A percentile compares a stretch with the other conserved stretches of the same genome.
Evolutionary conservation across 1,140 invertebrate genomes (phyloP).

Genomic region (Anadara kagoshimensis): DNA sequence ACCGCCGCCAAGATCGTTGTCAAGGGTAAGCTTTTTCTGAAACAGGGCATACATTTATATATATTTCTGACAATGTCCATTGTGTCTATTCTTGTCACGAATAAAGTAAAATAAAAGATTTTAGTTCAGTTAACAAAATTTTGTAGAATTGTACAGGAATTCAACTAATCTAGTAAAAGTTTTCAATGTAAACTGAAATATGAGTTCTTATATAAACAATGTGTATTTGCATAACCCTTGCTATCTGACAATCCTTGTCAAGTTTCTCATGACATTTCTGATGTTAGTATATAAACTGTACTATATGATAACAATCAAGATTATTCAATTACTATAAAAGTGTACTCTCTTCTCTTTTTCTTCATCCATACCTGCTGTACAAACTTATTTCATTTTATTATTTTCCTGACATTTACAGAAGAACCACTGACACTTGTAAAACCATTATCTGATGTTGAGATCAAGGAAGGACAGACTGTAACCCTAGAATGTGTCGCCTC

Average conservation of each 20-base stretch:
- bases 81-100: no score
- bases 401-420: conserved; percentile 29
- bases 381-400: background rate
- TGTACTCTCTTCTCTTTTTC: background rate
- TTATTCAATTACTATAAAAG: background rate
- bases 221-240: no score
- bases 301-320: background rate
- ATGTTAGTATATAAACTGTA: background rate
- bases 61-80: no score
- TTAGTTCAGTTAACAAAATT: no score
- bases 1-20: conserved; percentile 59
- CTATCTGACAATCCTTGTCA: no score
- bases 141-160: no score
- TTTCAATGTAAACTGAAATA: no score
- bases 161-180: no score
- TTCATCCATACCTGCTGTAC: background rate
- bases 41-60: background rate
- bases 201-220: no score
- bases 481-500: conserved; percentile 84
- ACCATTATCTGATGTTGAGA: conserved; percentile 92
- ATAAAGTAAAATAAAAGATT: no score
- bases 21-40: conserved; percentile 52
- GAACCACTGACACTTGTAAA: conserved; percentile 95
- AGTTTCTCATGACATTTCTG: background rate
- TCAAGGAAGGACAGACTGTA: conserved; percentile 93